These are phyloP conservation scores for Hetaerina titia DNA, from an alignment of 2,888 invertebrate genomes.

Conservation along the genomic window DNA sequence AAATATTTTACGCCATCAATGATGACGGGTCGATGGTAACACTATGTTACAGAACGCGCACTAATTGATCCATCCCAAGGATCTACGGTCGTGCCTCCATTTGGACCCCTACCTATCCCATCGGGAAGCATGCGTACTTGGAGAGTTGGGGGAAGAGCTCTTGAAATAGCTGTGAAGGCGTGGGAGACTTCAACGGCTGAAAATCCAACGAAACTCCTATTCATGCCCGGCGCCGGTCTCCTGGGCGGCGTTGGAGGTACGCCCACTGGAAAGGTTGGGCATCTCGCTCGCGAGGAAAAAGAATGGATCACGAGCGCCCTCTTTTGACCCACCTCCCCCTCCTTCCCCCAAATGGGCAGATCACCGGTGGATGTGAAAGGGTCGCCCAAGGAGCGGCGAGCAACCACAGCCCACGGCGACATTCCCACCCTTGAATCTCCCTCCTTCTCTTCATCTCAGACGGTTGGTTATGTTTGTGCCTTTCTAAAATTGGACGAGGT, in stretches of 20 bases:
- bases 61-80: too few relatives aligned
- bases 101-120: background rate
- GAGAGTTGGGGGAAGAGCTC: background rate
- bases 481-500: background rate
- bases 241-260: background rate
- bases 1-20: too few relatives aligned
- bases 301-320: constrained; percentile 18
- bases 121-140: background rate
- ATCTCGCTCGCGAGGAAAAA: background rate
- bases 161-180: background rate
- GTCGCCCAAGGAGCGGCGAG: background rate
- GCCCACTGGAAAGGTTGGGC: constrained; percentile 19
- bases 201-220: background rate
- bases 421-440: constrained; percentile 57
- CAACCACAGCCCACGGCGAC: background rate
- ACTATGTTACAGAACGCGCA: too few relatives aligned
- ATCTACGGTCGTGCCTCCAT: background rate
- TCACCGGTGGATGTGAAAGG: background rate
- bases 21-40: too few relatives aligned
- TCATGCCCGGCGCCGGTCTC: background rate
- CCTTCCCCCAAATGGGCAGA: background rate
- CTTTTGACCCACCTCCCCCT: background rate
- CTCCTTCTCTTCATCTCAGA: background rate
- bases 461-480: background rate
- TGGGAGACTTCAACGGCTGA: constrained; percentile 52